Evolutionary conservation across 2,888 invertebrate species (phyloP).

Genomic region (Cryptocheilus praepositus): DNA sequence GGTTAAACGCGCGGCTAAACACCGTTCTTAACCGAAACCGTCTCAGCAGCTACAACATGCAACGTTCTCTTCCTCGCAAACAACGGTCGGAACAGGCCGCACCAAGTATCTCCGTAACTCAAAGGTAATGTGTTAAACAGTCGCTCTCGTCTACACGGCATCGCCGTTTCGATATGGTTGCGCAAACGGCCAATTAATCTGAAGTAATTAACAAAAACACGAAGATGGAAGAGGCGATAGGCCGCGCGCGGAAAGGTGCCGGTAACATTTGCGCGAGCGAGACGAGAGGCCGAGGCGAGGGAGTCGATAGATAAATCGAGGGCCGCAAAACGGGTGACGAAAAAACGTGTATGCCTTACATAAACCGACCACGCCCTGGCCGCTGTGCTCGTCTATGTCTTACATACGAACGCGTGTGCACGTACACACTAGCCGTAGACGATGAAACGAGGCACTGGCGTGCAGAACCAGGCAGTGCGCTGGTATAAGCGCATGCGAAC

Average conservation of each 20-base stretch:
- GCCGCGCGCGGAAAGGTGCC: too few species aligned
- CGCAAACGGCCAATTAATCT: neutral
- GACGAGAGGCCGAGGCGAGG: conserved; percentile 28
- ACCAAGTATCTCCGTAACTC: too few species aligned
- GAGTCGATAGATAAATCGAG: conserved; percentile 41
- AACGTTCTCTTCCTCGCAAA: neutral
- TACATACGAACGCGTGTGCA: conserved; percentile 22
- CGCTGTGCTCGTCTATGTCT: conserved; percentile 48
- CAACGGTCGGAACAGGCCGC: too few species aligned
- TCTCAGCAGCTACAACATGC: neutral
- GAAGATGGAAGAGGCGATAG: conserved; percentile 5
- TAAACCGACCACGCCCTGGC: conserved; percentile 73
- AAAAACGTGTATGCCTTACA: conserved; percentile 71
- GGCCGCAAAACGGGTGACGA: conserved; percentile 64
- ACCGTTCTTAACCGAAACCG: too few species aligned
- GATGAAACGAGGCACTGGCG: conserved; percentile 11
- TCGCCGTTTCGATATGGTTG: neutral
- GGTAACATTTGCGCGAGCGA: neutral
- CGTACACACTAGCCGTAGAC: neutral
- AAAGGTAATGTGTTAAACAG: too few species aligned
- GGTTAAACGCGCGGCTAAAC: too few species aligned
- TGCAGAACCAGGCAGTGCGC: conserved; percentile 19
- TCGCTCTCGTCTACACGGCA: neutral
- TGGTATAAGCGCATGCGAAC: conserved; percentile 11
- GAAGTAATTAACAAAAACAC: neutral